A percentile compares a stretch with the other conserved stretches of the same genome.
These are phyloP conservation scores for Rhogogaster chlorosoma DNA, from an alignment of 2,888 invertebrate genomes.

Conservation along the genomic window DNA sequence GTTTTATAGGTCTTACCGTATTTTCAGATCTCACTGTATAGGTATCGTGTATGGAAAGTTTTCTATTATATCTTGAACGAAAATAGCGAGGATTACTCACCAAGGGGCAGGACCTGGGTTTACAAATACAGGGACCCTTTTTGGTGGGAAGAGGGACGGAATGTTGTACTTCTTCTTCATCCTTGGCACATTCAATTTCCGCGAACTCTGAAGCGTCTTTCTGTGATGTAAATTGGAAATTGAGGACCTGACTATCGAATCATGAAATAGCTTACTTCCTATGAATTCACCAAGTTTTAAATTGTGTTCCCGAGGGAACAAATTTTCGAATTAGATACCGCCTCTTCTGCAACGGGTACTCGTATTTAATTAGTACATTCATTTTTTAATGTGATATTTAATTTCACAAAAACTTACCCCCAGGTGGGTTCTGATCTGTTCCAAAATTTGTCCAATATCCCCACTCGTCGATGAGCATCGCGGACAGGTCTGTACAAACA, in stretches of 20 bases:
- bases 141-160: not conserved
- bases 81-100: slow-evolving; percentile 52
- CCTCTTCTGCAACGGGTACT: not conserved
- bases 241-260: not conserved
- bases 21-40: not conserved
- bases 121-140: slow-evolving; percentile 54
- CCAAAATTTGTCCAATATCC: not conserved
- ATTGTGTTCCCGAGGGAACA: not conserved
- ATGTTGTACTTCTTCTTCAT: slow-evolving; percentile 16
- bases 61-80: not conserved
- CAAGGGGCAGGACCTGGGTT: slow-evolving; percentile 52
- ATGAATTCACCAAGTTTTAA: not conserved
- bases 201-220: slow-evolving; percentile 23
- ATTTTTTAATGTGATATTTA: not conserved
- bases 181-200: slow-evolving; percentile 28
- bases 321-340: not conserved
- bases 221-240: slow-evolving; percentile 5
- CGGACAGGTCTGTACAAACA: slow-evolving; percentile 24
- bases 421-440: slow-evolving; percentile 1
- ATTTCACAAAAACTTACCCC: slow-evolving; percentile 29
- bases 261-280: not conserved
- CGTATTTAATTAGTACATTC: not conserved
- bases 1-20: not conserved
- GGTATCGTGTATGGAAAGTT: not conserved
- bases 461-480: slow-evolving; percentile 20